Evolutionary conservation across 2,888 invertebrate species (phyloP).

Genomic region (Ditula angustiorana): DNA sequence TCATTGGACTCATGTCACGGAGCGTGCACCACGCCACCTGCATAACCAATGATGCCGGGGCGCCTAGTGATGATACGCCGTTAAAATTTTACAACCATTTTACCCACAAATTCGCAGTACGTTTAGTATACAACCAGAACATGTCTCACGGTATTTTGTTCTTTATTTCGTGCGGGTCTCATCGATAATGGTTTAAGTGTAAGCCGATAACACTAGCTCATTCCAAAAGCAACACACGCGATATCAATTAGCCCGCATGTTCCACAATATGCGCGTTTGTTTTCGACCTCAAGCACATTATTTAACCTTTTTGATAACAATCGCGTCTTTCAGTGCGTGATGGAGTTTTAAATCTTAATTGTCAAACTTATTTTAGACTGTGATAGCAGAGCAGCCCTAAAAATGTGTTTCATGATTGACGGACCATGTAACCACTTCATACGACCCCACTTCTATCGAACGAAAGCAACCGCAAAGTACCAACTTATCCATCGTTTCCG

Average conservation of each 20-base stretch:
- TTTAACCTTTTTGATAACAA: conserved; percentile 55
- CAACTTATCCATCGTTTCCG: conserved; percentile 35
- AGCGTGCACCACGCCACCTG: conserved; percentile 69
- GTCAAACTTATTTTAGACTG: background rate
- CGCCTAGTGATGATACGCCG: conserved; percentile 57
- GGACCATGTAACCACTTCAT: conserved; percentile 32
- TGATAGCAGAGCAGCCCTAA: conserved; percentile 17
- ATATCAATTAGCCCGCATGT: conserved; percentile 70
- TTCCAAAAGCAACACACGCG: conserved; percentile 60
- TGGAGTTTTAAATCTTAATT: conserved; percentile 1
- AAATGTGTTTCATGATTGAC: conserved; percentile 29
- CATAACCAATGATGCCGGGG: conserved; percentile 66
- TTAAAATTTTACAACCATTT: conserved; percentile 34
- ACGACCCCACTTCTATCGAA: conserved; percentile 42
- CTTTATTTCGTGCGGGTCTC: conserved; percentile 32
- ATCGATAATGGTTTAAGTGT: conserved; percentile 50
- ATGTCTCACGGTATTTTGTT: conserved; percentile 1
- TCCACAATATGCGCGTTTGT: conserved; percentile 64
- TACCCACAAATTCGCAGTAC: conserved; percentile 36
- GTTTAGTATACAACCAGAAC: conserved; percentile 27
- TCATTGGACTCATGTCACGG: conserved; percentile 77
- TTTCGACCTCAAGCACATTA: conserved; percentile 50
- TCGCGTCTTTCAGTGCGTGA: conserved; percentile 15
- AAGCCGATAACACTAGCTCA: conserved; percentile 55
- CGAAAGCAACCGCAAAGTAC: conserved; percentile 50